Evolutionary conservation across 2,113 vertebrate species (phyloP).

Genomic region (Albula glossodonta): DNA sequence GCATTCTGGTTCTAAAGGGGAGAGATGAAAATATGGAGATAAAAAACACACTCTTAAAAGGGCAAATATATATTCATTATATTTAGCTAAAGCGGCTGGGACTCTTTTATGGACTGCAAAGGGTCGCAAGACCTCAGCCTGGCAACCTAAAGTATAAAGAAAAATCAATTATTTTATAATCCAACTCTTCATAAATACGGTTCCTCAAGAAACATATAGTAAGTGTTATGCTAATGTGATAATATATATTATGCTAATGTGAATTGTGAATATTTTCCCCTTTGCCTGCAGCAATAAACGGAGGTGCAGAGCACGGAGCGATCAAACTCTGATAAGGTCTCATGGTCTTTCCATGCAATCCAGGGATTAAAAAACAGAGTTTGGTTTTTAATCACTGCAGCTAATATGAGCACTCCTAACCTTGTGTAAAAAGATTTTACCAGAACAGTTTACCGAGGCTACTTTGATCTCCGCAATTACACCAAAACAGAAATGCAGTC

Average conservation of each 20-base stretch:
- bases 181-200: not conserved
- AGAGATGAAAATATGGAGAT: not conserved
- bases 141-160: not conserved
- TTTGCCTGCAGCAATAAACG: not conserved
- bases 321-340: not conserved
- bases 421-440: no score
- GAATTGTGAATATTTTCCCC: not conserved
- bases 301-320: not conserved
- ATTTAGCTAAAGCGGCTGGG: not conserved
- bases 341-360: not conserved
- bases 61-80: not conserved
- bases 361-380: not conserved
- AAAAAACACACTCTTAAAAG: not conserved
- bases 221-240: not conserved
- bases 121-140: not conserved
- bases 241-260: no score
- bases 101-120: not conserved
- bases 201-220: not conserved
- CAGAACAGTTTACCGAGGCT: no score
- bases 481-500: no score
- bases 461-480: no score
- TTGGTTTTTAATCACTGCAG: no score
- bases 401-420: no score
- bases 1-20: conserved; percentile 48
- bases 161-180: not conserved